A percentile compares a stretch with the other conserved stretches of the same genome.
Evolutionary conservation across 2,888 invertebrate species (phyloP).

Genomic region (Lasioglossum zephyrum): DNA sequence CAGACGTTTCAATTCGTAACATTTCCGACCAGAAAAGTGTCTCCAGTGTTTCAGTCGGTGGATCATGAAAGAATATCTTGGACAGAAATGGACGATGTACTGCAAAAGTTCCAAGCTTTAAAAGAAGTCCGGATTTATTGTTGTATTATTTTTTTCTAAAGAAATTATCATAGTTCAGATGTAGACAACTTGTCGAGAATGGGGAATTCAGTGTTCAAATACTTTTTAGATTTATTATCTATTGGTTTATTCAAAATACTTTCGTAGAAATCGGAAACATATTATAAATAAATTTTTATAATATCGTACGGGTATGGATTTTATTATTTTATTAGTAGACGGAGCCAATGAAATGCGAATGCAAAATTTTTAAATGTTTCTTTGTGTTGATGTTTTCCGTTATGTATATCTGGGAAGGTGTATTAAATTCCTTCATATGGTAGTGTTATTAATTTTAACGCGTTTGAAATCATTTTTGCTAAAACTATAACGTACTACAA

Average conservation of each 20-base stretch:
- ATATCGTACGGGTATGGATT: background rate
- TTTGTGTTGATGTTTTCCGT: too few relatives aligned
- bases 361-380: too few relatives aligned
- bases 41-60: too few relatives aligned
- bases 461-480: background rate
- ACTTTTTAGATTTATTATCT: background rate
- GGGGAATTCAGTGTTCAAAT: background rate
- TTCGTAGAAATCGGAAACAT: background rate
- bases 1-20: too few relatives aligned
- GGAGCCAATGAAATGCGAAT: background rate
- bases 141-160: too few relatives aligned
- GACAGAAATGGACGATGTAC: too few relatives aligned
- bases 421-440: background rate
- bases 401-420: background rate
- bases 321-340: background rate
- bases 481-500: background rate
- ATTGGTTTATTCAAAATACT: background rate
- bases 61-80: too few relatives aligned
- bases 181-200: background rate
- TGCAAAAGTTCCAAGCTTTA: too few relatives aligned
- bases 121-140: too few relatives aligned
- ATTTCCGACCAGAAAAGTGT: too few relatives aligned
- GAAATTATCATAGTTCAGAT: too few relatives aligned
- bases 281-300: background rate
- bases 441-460: background rate